Evolutionary conservation across 2,888 invertebrate genomes (phyloP), one percentile per base, ranked within the genome.

Genomic region (Nymphalis polychloros): DNA sequence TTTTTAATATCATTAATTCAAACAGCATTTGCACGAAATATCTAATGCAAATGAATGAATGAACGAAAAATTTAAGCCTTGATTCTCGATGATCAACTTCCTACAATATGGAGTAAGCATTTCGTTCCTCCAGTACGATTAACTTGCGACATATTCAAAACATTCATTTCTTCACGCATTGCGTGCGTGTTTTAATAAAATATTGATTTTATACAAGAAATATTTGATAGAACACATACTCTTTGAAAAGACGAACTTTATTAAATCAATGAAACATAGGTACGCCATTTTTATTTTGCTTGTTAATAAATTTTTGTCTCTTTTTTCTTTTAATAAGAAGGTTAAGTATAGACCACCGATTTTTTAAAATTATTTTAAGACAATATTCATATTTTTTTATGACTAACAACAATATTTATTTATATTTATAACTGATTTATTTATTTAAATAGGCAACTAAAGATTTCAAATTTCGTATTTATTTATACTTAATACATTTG

Each of bases 161-260:
- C 19, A 50, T 53, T 17, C 13, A 53, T 23, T 17, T 27, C 6
- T 53, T 53, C 53, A 53, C 53, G 53, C 53, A 53, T 27, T 27
- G 16, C 17, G 27, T 53, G 53, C 53, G 53, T 53, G 53, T 27
- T 53, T 53, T 53, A 23, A 13, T 27, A 23, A 53, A 20, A 53
- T 27, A 27, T 6, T 23, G 53, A 53, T 53, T 53, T 53, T 23
- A 27, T 1, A 27, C 53, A 7, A 53, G 17, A 23, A 53, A 27
- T 27, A 16, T 53, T 7, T 27, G 53, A 53, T 53, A 53, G 27
- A 23, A 27, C 53, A 53, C 53, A 53, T 53, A 27, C 13, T 53
- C 8, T 52, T 52, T 19, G 20, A 27, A 41, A 41, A 13, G 0
- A 13, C 13, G 13, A 41, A 13, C 13, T 41, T 13, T 41, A 41